Evolutionary conservation across 2,888 invertebrate genomes (phyloP), one percentile per base, ranked within the genome.

Genomic region (Thelaira solivaga): DNA sequence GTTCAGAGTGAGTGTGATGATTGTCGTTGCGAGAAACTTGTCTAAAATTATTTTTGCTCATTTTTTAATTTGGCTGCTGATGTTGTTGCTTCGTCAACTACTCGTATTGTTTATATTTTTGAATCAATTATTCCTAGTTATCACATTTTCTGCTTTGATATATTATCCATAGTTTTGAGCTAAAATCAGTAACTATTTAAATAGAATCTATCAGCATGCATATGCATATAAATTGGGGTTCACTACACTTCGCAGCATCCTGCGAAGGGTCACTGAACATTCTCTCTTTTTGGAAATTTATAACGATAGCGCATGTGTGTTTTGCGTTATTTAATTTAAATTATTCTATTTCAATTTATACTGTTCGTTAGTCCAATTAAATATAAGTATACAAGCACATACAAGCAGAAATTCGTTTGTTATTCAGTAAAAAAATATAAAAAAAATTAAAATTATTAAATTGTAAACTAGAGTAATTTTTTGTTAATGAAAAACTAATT

Each of bases 271-370:
- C 76, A 77, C 61, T 77, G 76, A 77, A 77, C 76, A 76, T 65
- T 64, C 39, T 72, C 72, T 64, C 45, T 62, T 61, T 69, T 72
- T 55, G 67, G 74, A 55, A 71, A 80, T 77, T 78, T n/a, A n/a
- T 76, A 36, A 80, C 75, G 8, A 73, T 65, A 18, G 75, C 81
- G 76, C 81, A 80, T 69, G 74, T 81, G 67, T 80, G 76, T 39
- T 75, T 82, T 18, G 39, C 82, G 13, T 77, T 80, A 57, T 72
- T 81, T 75, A 71, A 80, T 31, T 65, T 78, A 20, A 73, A 74
- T 62, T 75, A 65, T 76, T 80, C 5, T 16, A 31, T 20, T 8
- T 47, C 4, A 22, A 8, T 51, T 41, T 16, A 11, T 20, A 49
- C 20, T 59, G 29, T 59, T 69, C 36, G 10, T 59, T 39, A 49